Evolutionary conservation across 2,888 invertebrate species (phyloP), one percentile per base, ranked within the genome.

Genomic region (Dioctria rufipes): DNA sequence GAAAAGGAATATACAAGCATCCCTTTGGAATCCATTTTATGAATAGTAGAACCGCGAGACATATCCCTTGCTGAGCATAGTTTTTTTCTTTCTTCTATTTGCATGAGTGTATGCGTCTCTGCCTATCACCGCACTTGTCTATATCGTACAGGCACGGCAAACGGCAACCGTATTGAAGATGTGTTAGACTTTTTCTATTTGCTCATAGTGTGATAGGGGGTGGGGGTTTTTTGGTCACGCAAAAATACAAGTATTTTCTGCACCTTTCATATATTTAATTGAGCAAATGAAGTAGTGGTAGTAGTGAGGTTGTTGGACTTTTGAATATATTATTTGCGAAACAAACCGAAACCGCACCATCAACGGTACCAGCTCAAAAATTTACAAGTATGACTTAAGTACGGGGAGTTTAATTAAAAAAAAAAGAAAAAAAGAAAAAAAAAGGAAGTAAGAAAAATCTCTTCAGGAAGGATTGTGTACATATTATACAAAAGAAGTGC

Each of bases 251-350:
- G 61, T 54, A 63, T 77, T 25, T 25, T 25, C 77, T 77, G 77
- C 77, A 63, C 77, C 77, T 63, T 77, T 63, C 49, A 37, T 58
- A 25, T 25, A 77, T 77, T 63, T 63, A 63, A 77, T 63, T 77
- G 46, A 77, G 49, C 39, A 46, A 66, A 58, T 69, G 60, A 69
- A 81, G 80, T 25, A 25, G 25, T 80, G 60, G 82, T 82, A 78
- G 77, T 82, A 9, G 82, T 82, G 82, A 82, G 82, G 82, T 82
- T 82, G 82, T 77, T 82, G 82, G 67, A 82, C 82, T 82, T 82
- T 82, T 78, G 75, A 77, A 80, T 46, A 51, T 25, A 25, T 25
- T 25, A 25, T 65, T 80, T 71, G 63, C 42, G 67, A 71, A 79
- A 13, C 60, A 60, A 75, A 75, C 13, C 73, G 11, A 60, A 75